These are phyloP conservation scores for Leptinotarsa haldemani DNA, from an alignment of 2,888 invertebrate genomes.

Conservation along the genomic window DNA sequence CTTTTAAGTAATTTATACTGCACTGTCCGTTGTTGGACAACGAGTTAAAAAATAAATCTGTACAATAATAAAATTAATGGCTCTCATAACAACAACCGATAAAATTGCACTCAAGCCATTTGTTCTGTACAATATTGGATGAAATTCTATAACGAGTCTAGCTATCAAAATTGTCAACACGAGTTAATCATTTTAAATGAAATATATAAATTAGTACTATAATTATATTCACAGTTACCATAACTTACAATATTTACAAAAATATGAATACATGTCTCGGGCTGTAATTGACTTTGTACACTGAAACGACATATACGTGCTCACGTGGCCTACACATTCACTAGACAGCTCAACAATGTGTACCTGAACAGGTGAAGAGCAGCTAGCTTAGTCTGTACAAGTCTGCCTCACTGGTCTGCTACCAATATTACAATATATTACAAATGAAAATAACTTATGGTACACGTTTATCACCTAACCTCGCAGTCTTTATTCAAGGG, in stretches of 20 bases:
- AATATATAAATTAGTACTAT: constrained; percentile 67
- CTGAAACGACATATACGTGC: constrained; percentile 55
- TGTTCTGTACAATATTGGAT: constrained; percentile 66
- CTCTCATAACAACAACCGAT: constrained; percentile 63
- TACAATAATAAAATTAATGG: constrained; percentile 61
- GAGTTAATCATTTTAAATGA: constrained; percentile 67
- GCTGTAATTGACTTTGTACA: constrained; percentile 71
- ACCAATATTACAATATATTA: constrained; percentile 54
- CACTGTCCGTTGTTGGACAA: constrained; percentile 52
- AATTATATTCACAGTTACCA: constrained; percentile 66
- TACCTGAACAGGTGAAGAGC: constrained; percentile 61
- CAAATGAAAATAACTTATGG: constrained; percentile 54
- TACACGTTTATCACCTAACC: constrained; percentile 83
- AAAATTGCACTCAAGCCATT: constrained; percentile 67
- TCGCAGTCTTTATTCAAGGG: constrained; percentile 84
- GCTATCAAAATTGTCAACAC: constrained; percentile 67
- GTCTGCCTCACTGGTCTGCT: constrained; percentile 59
- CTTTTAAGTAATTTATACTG: constrained; percentile 63
- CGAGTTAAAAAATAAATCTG: constrained; percentile 57
- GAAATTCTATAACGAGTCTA: constrained; percentile 66
- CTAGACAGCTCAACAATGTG: constrained; percentile 61
- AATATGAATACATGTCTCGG: constrained; percentile 68
- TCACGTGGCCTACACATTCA: constrained; percentile 58
- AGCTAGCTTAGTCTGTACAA: constrained; percentile 59
- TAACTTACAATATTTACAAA: constrained; percentile 71